Conservation (phyloP, 2,888 invertebrate genomes). For the Macrosoma leucophasiata region DNA sequence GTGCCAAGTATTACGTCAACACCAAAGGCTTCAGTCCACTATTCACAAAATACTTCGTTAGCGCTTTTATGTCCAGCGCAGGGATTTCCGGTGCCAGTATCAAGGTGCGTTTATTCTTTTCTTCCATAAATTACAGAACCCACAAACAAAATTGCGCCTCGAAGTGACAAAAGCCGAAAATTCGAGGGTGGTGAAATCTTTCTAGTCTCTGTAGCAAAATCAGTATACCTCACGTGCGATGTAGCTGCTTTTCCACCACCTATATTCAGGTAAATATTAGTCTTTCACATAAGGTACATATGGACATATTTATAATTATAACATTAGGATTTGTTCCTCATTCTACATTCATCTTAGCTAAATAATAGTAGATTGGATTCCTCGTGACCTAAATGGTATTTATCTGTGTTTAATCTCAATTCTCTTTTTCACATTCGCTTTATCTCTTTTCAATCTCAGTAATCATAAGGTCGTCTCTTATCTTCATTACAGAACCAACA, state of each 20-base stretch:
- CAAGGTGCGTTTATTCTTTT: conserved; percentile 73
- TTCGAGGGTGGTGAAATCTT: conserved; percentile 61
- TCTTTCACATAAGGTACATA: too few relatives aligned
- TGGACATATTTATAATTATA: too few relatives aligned
- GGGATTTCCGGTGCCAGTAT: conserved; percentile 77
- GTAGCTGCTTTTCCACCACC: conserved; percentile 74
- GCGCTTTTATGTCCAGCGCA: conserved; percentile 72
- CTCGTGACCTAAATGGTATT: too few relatives aligned
- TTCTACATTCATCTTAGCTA: too few relatives aligned
- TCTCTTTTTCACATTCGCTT: not conserved
- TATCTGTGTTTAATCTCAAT: not conserved
- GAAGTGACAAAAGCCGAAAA: conserved; percentile 62
- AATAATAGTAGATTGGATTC: too few relatives aligned
- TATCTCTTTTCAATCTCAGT: too few relatives aligned
- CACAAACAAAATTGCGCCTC: conserved; percentile 80
- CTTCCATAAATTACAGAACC: conserved; percentile 76
- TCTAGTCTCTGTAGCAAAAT: conserved; percentile 43
- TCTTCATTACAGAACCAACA: conserved; percentile 63
- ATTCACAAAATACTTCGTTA: conserved; percentile 46
- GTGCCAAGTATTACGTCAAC: conserved; percentile 70
- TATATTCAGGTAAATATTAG: conserved; percentile 59
- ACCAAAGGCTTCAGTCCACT: conserved; percentile 62
- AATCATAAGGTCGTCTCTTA: conserved; percentile 1
- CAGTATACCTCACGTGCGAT: conserved; percentile 68
- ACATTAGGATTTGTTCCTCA: too few relatives aligned